A percentile compares a stretch with the other conserved stretches of the same genome.
These are phyloP conservation scores for Mesocentrotus franciscanus DNA, from an alignment of 53 echinoderm and acorn worm genomes.

Conservation along the genomic window DNA sequence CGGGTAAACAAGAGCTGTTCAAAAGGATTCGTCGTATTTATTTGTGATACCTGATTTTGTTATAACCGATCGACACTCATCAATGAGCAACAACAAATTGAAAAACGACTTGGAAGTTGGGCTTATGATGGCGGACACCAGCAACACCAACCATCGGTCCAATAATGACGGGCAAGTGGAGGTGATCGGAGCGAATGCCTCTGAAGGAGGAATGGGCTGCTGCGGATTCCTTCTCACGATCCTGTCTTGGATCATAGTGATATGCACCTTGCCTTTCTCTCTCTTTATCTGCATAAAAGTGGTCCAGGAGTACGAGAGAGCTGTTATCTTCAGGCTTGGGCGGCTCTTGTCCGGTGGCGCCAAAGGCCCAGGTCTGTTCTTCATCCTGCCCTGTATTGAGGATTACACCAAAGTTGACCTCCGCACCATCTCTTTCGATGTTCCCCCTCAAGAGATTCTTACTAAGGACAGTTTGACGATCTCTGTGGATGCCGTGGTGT, in stretches of 20 bases:
- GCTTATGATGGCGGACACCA: constrained; percentile 50
- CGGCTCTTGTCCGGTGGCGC: constrained; percentile 85
- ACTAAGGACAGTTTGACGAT: constrained; percentile 95
- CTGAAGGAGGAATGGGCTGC: constrained; percentile 46
- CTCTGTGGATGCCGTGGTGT: constrained; percentile 97
- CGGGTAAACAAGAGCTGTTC: neutral
- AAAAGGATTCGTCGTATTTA: neutral
- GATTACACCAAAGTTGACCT: constrained; percentile 85
- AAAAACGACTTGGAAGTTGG: constrained; percentile 42
- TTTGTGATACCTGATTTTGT: neutral
- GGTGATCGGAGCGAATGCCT: constrained; percentile 29
- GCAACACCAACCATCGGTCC: constrained; percentile 32
- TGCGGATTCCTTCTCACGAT: constrained; percentile 22
- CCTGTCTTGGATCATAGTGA: constrained; percentile 35
- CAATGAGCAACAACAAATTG: constrained; percentile 26
- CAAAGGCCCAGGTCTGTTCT: constrained; percentile 90
- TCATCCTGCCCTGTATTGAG: constrained; percentile 82
- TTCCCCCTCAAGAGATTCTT: constrained; percentile 88
- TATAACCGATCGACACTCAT: neutral
- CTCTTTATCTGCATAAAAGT: constrained; percentile 70
- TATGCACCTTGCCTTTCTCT: constrained; percentile 58
- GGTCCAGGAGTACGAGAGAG: constrained; percentile 84
- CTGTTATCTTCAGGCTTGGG: constrained; percentile 87
- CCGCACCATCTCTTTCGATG: constrained; percentile 82
- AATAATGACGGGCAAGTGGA: constrained; percentile 5